Evolutionary conservation across 2,888 invertebrate genomes (phyloP), one percentile per base, ranked within the genome.

Genomic region (Neoascia interrupta): DNA sequence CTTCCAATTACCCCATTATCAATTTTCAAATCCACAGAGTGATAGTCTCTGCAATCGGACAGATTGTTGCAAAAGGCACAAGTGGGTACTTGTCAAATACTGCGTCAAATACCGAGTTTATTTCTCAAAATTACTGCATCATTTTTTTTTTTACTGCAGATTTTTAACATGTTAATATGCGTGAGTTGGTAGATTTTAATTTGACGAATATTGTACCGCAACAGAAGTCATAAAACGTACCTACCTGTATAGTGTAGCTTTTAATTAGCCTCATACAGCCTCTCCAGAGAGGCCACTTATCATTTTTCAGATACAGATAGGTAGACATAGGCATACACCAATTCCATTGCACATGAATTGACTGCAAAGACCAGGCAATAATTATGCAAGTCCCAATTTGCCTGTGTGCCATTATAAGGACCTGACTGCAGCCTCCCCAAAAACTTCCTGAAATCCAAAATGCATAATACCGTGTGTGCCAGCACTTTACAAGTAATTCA

Each of bases 401-500:
- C 45, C 19, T 16, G 15, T 13, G 11, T 13, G n/a, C 18, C 19
- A 11, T 18, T 54, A 3, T 5, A 23, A 26, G 10, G 18, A 21
- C n/a, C 16, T 13, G 18, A 21, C 11, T 11, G n/a, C 21, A 41
- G 26, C 23, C 41, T 31, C 41, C 51, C 43, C 1, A 19, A 64
- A 54, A 54, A 61, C 60, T 45, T 51, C 53, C 53, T 45, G 37
- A 60, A 70, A 45, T 60, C 43, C 60, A 53, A 68, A 68, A 39
- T 68, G 36, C 49, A 53, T 60, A 34, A 31, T 37, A n/a, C 58
- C 51, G 8, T 23, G 34, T 28, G 28, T 26, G 11, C 18, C 16
- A 37, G n/a, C 61, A 70, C 53, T 70, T 70, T 45, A 47, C 23
- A 53, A 54, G 61, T 37, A 70, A 70, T 61, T 61, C 70, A 70